These are phyloP conservation scores for Callopanchax toddi DNA, from an alignment of 2,113 vertebrate genomes.

Conservation along the genomic window DNA sequence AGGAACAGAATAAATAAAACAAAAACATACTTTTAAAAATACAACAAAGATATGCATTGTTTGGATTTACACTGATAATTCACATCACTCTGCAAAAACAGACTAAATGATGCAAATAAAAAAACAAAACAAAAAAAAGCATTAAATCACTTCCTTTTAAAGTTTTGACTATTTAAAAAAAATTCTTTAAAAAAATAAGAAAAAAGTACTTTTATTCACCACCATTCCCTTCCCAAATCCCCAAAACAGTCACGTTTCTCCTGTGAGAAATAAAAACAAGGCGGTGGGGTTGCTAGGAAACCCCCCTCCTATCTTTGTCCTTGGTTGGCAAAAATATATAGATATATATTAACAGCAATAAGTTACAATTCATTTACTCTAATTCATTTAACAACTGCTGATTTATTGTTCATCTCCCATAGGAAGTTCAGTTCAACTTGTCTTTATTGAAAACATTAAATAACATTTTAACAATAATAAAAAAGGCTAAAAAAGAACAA, in stretches of 20 bases:
- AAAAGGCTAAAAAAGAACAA: slow-evolving; percentile 68
- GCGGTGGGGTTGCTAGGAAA: slow-evolving; percentile 29
- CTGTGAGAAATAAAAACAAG: slow-evolving; percentile 61
- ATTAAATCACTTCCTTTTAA: slow-evolving; percentile 65
- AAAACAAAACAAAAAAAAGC: slow-evolving; percentile 64
- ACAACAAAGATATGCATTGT: slow-evolving; percentile 79
- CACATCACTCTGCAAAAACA: slow-evolving; percentile 70
- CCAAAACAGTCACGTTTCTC: slow-evolving; percentile 79
- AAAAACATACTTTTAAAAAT: slow-evolving; percentile 36
- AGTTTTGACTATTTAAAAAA: slow-evolving; percentile 78
- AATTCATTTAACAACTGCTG: slow-evolving; percentile 73
- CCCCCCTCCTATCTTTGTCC: slow-evolving; percentile 70
- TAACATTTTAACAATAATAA: slow-evolving; percentile 78
- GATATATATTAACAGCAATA: slow-evolving; percentile 81
- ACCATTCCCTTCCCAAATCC: not conserved
- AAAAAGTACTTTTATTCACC: slow-evolving; percentile 68
- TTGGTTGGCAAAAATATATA: slow-evolving; percentile 75
- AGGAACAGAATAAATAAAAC: slow-evolving; percentile 82
- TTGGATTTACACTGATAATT: slow-evolving; percentile 73
- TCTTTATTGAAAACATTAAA: slow-evolving; percentile 83
- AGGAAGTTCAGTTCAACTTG: slow-evolving; percentile 82
- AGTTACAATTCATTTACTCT: slow-evolving; percentile 91
- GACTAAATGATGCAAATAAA: slow-evolving; percentile 63
- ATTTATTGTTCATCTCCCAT: slow-evolving; percentile 86
- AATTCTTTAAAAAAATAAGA: slow-evolving; percentile 77